phyloP scores from a whole-genome alignment of 2,888 invertebrate genomes.

The Choristoneura rosaceana region DNA sequence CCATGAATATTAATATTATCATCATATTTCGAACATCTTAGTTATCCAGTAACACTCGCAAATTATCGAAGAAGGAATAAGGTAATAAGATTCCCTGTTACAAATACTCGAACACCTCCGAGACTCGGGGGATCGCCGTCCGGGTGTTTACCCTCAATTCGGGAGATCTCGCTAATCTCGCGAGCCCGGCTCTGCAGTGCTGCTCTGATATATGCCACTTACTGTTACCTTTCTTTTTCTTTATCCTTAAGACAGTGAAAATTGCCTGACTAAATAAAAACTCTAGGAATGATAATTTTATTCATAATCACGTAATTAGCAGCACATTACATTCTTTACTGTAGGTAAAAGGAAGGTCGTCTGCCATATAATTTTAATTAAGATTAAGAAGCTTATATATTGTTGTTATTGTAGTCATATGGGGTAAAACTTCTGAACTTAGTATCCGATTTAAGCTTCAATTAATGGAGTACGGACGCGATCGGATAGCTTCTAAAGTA shows the following conservation, averaged over 20 bases:
- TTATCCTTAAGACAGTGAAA: neutral
- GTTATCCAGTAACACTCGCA: conserved; percentile 8
- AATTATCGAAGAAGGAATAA: conserved; percentile 17
- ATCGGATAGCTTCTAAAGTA: neutral
- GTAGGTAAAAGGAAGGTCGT: too few species aligned
- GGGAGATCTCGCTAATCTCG: conserved; percentile 76
- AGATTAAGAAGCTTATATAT: neutral
- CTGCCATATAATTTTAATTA: too few species aligned
- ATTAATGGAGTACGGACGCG: neutral
- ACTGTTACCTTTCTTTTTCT: neutral
- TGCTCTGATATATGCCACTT: conserved; percentile 60
- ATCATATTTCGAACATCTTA: neutral
- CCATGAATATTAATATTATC: neutral
- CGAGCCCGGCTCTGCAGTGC: conserved; percentile 57
- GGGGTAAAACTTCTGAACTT: neutral
- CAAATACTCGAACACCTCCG: conserved; percentile 68
- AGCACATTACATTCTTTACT: neutral
- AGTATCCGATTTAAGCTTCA: neutral
- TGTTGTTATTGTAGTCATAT: neutral
- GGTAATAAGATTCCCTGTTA: conserved; percentile 64
- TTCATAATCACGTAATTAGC: neutral
- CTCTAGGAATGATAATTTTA: neutral
- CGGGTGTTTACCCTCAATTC: conserved; percentile 79
- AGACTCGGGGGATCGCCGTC: conserved; percentile 60
- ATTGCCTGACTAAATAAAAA: neutral